A percentile compares a stretch with the other conserved stretches of the same genome.
phyloP scores from a whole-genome alignment of 2,797 vertebrate species.

The Sphenodon punctatus region DNA sequence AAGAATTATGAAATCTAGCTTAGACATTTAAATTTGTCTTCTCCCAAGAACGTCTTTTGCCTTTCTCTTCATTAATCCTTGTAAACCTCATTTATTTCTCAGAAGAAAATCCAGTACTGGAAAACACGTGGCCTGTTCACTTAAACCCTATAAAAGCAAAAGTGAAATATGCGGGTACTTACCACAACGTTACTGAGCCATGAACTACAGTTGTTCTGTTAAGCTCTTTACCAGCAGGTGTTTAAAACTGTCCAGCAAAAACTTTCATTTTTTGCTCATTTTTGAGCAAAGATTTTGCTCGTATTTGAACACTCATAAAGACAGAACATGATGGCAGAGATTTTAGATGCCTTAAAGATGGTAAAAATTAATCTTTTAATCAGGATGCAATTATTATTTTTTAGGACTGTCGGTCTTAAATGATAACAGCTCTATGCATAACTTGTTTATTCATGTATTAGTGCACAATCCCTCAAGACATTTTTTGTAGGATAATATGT shows the following conservation, averaged over 20 bases:
- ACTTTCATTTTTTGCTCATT: slow-evolving; percentile 21
- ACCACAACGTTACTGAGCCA: background rate
- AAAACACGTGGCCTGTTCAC: background rate
- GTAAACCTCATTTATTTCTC: background rate
- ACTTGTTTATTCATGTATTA: slow-evolving; percentile 45
- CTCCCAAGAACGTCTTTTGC: background rate
- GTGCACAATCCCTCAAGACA: background rate
- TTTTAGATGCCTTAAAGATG: background rate
- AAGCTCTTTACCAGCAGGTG: slow-evolving; percentile 36
- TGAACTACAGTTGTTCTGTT: background rate
- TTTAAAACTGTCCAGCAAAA: slow-evolving; percentile 25
- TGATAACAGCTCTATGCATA: slow-evolving; percentile 2
- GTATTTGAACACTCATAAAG: slow-evolving; percentile 10
- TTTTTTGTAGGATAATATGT: slow-evolving; percentile 38
- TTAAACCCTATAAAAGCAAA: background rate
- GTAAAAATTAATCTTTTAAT: slow-evolving; percentile 18
- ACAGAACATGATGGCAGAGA: background rate
- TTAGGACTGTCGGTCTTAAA: background rate
- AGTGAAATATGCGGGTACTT: slow-evolving; percentile 24
- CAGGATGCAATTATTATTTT: background rate
- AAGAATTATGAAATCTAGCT: background rate
- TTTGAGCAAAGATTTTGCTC: slow-evolving; percentile 15
- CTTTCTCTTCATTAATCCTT: background rate
- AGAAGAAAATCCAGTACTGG: background rate
- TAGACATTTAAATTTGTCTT: background rate